Conservation (phyloP, 2,113 vertebrate species). For the Eublepharis macularius region DNA sequence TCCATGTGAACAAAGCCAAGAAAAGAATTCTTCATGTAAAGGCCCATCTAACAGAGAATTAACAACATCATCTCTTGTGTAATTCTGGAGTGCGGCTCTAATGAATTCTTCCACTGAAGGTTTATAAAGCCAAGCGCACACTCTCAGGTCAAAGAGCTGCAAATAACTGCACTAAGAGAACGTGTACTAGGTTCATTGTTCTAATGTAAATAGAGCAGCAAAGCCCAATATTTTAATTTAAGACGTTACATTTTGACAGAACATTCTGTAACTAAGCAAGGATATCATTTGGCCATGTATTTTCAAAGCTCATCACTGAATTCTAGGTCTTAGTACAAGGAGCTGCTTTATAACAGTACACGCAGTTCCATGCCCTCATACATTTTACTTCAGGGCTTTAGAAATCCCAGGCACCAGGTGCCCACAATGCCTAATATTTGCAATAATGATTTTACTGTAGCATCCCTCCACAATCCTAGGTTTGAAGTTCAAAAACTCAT, state of each 20-base stretch:
- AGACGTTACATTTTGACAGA: background rate
- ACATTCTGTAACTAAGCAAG: conserved; percentile 11
- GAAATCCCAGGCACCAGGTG: no score
- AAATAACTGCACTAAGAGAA: background rate
- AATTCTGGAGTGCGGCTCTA: conserved; percentile 15
- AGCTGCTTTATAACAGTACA: background rate
- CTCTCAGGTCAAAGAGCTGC: background rate
- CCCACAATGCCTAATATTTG: no score
- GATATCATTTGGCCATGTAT: conserved; percentile 16
- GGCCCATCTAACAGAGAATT: background rate
- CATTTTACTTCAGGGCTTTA: background rate
- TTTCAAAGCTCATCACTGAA: conserved; percentile 27
- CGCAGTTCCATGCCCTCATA: background rate
- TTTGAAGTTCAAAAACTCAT: no score
- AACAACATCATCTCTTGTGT: background rate
- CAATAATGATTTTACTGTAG: no score
- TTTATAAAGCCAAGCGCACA: background rate
- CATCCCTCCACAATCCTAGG: no score
- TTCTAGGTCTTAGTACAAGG: background rate
- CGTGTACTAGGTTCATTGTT: background rate
- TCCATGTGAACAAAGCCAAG: background rate
- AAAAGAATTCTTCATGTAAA: background rate
- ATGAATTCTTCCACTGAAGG: background rate
- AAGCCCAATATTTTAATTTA: conserved; percentile 3
- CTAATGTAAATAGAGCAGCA: background rate